Evolutionary conservation across 1,140 invertebrate species (phyloP).

Genomic region (Drosophila kepulauana): DNA sequence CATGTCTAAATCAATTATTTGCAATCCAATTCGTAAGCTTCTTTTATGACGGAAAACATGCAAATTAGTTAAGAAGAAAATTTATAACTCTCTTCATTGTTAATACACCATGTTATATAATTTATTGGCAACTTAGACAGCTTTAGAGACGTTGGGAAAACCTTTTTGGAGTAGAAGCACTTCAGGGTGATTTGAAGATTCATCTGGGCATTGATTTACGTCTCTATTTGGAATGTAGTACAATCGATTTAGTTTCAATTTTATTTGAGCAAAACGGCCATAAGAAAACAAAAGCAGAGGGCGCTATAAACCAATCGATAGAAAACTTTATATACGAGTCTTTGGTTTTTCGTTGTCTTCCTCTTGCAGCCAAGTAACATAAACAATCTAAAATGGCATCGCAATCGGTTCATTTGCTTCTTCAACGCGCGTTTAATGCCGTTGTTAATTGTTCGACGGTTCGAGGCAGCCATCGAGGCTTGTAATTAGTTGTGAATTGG

Average conservation of each 20-base stretch:
- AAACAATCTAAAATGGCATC: slow-evolving; percentile 46
- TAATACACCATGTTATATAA: too few relatives aligned
- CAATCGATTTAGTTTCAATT: slow-evolving; percentile 66
- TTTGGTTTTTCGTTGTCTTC: not conserved
- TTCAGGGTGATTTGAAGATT: slow-evolving; percentile 1
- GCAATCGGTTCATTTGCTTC: slow-evolving; percentile 43
- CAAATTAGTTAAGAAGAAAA: too few relatives aligned
- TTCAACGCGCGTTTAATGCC: slow-evolving; percentile 45
- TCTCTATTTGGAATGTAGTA: slow-evolving; percentile 65
- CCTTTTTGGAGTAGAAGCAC: not conserved
- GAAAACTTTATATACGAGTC: slow-evolving; percentile 7
- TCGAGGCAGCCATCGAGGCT: slow-evolving; percentile 55
- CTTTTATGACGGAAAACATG: too few relatives aligned
- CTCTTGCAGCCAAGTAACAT: slow-evolving; percentile 15
- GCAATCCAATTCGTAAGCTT: too few relatives aligned
- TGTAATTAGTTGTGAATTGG: slow-evolving; percentile 83
- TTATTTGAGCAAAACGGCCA: slow-evolving; percentile 49
- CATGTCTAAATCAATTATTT: too few relatives aligned
- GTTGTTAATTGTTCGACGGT: slow-evolving; percentile 50
- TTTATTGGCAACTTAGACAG: too few relatives aligned
- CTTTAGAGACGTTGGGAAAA: too few relatives aligned
- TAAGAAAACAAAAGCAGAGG: slow-evolving; percentile 30
- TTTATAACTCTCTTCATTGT: too few relatives aligned
- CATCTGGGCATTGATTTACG: slow-evolving; percentile 56
- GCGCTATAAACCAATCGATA: slow-evolving; percentile 52